phyloP scores from a whole-genome alignment of 2,888 invertebrate species.

The Eudasyphora cyanicolor region DNA sequence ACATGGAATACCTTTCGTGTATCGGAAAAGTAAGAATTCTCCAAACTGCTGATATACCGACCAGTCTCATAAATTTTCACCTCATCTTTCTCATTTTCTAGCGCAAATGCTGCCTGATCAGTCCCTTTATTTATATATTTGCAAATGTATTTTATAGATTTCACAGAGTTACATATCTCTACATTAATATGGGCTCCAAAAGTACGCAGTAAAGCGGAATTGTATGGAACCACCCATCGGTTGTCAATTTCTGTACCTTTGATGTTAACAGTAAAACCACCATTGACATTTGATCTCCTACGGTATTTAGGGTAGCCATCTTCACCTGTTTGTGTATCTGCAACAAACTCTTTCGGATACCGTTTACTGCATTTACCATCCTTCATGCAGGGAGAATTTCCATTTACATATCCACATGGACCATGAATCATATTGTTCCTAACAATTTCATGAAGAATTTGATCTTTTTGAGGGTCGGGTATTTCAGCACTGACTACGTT shows the following conservation, averaged over 20 bases:
- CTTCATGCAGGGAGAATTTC: conserved; percentile 33
- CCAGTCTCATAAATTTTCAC: conserved; percentile 32
- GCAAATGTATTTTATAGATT: too few relatives aligned
- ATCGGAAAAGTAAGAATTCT: conserved; percentile 36
- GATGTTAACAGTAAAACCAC: conserved; percentile 20
- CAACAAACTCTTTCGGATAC: conserved; percentile 15
- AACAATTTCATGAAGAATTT: background rate
- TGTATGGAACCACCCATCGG: conserved; percentile 39
- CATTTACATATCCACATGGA: background rate
- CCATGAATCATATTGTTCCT: conserved; percentile 32
- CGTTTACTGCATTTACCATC: conserved; percentile 19
- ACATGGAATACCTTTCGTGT: conserved; percentile 36
- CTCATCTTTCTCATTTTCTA: conserved; percentile 33
- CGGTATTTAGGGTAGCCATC: conserved; percentile 52
- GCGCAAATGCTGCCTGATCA: conserved; percentile 8
- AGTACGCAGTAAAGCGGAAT: conserved; percentile 10
- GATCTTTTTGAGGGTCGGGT: background rate
- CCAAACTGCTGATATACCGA: conserved; percentile 43
- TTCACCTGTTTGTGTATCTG: conserved; percentile 42
- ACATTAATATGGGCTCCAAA: conserved; percentile 39
- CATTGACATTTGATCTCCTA: conserved; percentile 6
- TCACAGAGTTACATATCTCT: conserved; percentile 22
- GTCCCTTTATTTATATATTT: conserved; percentile 29
- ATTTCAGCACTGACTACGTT: conserved; percentile 31
- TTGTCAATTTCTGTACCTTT: conserved; percentile 11